These are phyloP conservation scores for Antheraea yamamai DNA, from an alignment of 2,888 invertebrate genomes.

Conservation along the genomic window DNA sequence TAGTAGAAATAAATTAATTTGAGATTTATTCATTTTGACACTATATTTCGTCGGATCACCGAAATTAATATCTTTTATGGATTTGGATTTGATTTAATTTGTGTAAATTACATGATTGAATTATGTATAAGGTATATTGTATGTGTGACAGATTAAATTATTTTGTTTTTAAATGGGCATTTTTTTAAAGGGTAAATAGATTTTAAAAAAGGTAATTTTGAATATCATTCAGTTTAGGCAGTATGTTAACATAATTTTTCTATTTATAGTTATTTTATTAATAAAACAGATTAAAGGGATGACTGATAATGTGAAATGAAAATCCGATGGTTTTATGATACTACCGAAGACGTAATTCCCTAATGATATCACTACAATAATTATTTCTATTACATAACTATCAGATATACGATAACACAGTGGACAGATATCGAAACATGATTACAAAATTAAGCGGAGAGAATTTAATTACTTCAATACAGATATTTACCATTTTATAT, in stretches of 20 bases:
- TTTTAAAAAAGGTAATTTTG: neutral
- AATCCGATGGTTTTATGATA: conserved; percentile 15
- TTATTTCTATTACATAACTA: conserved; percentile 47
- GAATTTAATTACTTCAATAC: conserved; percentile 59
- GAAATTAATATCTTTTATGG: neutral
- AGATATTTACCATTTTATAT: conserved; percentile 64
- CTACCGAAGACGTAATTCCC: conserved; percentile 52
- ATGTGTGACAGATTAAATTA: neutral
- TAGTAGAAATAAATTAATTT: conserved; percentile 1
- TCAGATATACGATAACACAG: conserved; percentile 55
- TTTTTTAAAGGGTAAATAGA: neutral
- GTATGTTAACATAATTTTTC: neutral
- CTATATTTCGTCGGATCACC: neutral
- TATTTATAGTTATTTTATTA: neutral
- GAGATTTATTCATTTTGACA: conserved; percentile 11
- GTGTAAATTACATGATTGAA: neutral
- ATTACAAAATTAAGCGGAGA: conserved; percentile 72
- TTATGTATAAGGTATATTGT: neutral
- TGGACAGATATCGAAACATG: conserved; percentile 75
- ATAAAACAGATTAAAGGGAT: neutral
- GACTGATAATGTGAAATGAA: conserved; percentile 1
- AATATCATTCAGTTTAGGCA: neutral
- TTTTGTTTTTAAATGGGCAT: neutral
- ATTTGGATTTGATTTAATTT: neutral
- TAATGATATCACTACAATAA: conserved; percentile 71